A percentile compares a stretch with the other conserved stretches of the same genome.
These are phyloP conservation scores for Apomyelois bistriatella DNA, from an alignment of 2,888 invertebrate species.

Conservation along the genomic window DNA sequence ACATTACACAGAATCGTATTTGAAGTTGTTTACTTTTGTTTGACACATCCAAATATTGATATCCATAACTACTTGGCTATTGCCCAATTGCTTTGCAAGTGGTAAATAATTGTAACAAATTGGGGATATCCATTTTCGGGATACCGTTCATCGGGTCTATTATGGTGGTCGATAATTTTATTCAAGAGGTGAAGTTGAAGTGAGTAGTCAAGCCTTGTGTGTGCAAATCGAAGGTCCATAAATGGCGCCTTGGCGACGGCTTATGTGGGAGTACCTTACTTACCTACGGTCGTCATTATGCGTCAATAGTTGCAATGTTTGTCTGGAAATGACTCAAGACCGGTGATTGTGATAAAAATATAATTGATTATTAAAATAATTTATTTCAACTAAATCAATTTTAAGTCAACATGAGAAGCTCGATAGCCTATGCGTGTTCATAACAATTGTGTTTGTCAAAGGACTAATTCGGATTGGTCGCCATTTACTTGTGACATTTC, in stretches of 20 bases:
- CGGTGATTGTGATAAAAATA: background rate
- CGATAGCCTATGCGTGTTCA: too few relatives aligned
- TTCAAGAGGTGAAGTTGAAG: conserved; percentile 39
- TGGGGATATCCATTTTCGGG: conserved; percentile 35
- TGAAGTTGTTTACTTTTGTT: conserved; percentile 20
- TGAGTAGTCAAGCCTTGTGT: conserved; percentile 19
- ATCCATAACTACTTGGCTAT: conserved; percentile 22
- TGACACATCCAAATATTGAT: conserved; percentile 42
- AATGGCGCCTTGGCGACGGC: conserved; percentile 41
- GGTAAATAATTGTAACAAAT: conserved; percentile 35
- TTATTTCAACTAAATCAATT: background rate
- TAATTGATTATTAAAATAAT: conserved; percentile 15
- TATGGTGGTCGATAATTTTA: conserved; percentile 56
- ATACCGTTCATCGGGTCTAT: conserved; percentile 51
- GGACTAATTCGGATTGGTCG: too few relatives aligned
- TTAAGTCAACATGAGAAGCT: too few relatives aligned
- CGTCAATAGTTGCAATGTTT: conserved; percentile 40
- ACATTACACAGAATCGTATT: background rate
- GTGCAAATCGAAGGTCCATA: conserved; percentile 40
- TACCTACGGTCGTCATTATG: conserved; percentile 43
- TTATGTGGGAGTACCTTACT: conserved; percentile 47
- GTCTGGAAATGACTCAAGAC: conserved; percentile 20
- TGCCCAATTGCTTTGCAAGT: conserved; percentile 20
- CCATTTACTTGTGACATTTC: too few relatives aligned
- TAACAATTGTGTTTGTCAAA: too few relatives aligned